Evolutionary conservation across 2,113 vertebrate species (phyloP), one percentile per base, ranked within the genome.

Genomic region (Condylura cristata): DNA sequence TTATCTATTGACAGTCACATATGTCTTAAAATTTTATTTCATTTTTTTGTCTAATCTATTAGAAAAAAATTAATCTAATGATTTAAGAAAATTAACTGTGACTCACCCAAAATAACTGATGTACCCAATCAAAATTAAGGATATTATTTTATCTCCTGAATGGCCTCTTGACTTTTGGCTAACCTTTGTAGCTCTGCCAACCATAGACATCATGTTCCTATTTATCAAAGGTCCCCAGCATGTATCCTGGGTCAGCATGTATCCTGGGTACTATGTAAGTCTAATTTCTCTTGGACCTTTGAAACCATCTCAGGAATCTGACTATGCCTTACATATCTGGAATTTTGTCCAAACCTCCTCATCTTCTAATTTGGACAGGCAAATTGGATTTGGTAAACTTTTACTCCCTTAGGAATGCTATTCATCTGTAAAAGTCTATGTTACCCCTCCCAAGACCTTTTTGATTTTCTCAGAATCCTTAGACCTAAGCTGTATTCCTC

Each of bases 21-120:
- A 58, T 26, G 46, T 34, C 46, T 91, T 93, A 63, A 93, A 88
- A 80, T 18, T 89, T 81, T 76, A 82, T 13, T 58, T 76, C 30
- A 79, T 2, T 46, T 51, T 32, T 39, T 92, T 86, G 86, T 83
- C 70, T 70, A 37, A n/a, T 89, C 28, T 75, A 8, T 90, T 66
- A 85, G 26, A 78, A 90, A 74, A 74, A 91, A 66, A 51, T 2
- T 90, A 61, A 34, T 60, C 53, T 76, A 78, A 1, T 87, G 16
- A 58, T 51, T 76, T n/a, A 65, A 65, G 26, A n/a, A 78, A 80
- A 84, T 86, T 81, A 74, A 53, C 20, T 24, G 8, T 51, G 68
- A 82, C n/a, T 87, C 20, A 16, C 58, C n/a, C 51, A 66, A 65
- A 80, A 37, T 74, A 91, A 71, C 11, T 86, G 84, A 75, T 16